Conservation (phyloP, 2,113 vertebrate species). For the Bubalus kerabau region DNA sequence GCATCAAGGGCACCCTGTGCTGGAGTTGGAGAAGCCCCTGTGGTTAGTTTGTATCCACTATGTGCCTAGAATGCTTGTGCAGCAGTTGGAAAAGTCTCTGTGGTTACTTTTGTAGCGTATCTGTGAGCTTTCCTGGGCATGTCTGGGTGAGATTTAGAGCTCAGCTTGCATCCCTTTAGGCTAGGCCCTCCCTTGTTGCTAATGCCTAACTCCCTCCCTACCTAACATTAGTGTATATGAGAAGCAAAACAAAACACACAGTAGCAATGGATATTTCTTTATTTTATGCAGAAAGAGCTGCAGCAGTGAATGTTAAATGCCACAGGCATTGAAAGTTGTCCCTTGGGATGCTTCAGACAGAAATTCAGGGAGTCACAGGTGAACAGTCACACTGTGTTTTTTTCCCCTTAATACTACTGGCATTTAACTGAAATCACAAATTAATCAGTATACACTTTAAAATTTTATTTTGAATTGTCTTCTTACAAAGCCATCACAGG, state of each 20-base stretch:
- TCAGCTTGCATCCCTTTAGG: background rate
- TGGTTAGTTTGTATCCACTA: background rate
- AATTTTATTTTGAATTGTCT: background rate
- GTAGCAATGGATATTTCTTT: background rate
- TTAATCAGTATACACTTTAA: fast-evolving
- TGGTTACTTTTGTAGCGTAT: background rate
- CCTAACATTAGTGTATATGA: background rate
- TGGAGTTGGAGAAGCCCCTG: background rate
- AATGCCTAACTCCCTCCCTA: background rate
- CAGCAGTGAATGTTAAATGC: background rate
- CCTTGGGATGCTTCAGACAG: background rate
- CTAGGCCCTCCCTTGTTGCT: background rate
- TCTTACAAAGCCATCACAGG: background rate
- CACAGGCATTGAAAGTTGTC: background rate
- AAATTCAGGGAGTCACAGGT: background rate
- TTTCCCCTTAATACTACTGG: background rate
- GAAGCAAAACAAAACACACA: background rate
- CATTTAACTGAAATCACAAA: background rate
- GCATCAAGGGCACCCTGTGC: background rate
- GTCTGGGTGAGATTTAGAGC: background rate
- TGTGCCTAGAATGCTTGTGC: background rate
- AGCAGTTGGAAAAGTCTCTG: background rate
- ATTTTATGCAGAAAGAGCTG: background rate
- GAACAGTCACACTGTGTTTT: background rate
- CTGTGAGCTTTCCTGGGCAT: background rate